Evolutionary conservation across 2,113 vertebrate species (phyloP), one percentile per base, ranked within the genome.

Genomic region (Platichthys flesus): DNA sequence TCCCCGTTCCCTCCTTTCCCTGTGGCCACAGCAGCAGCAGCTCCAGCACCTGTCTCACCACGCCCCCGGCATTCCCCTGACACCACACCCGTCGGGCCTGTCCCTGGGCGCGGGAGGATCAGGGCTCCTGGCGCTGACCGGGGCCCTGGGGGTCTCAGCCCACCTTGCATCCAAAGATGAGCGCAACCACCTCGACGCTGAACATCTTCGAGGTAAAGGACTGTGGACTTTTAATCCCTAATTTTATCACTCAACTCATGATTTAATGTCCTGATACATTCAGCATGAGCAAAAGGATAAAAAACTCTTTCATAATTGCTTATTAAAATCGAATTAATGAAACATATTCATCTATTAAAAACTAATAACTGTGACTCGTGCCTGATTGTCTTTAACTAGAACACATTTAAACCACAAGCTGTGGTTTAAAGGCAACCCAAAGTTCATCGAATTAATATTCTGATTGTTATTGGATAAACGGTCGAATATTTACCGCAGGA

Each of bases 11-110:
- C 66, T 24, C 26, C 21, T 13, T 80, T 1, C 86, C 87, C 91
- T 90, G 87, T 93, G 90, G 90, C 95, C 95, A 89, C 92, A 97
- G 96, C 97, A 97, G 96, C 97, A 98, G 96, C 97, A 97, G 94
- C 96, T 98, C 91, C 97, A 98, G 92, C 96, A 97, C 58, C 94
- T 97, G 92, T 96, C 96, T 74, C 96, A 96, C 85, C 97, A 96
- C 0, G 78, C 94, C 24, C 95, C 97, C 4, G 93, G 95, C 0
- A 91, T 96, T 71, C 95, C 95, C 1, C 94, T 97, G 85, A 80
- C 95, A 0, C 93, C 96, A 0, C 96, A 96, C 81, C 95, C 96
- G 0, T 95, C 95, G 0, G 94, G 96, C 13, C 85, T 96, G 85
- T 93, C 93, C 66, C 81, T 97, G 16, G 91, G 95, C 42, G 88